Conservation (phyloP, 2,888 invertebrate species). For the Synanthedon vespiformis region DNA sequence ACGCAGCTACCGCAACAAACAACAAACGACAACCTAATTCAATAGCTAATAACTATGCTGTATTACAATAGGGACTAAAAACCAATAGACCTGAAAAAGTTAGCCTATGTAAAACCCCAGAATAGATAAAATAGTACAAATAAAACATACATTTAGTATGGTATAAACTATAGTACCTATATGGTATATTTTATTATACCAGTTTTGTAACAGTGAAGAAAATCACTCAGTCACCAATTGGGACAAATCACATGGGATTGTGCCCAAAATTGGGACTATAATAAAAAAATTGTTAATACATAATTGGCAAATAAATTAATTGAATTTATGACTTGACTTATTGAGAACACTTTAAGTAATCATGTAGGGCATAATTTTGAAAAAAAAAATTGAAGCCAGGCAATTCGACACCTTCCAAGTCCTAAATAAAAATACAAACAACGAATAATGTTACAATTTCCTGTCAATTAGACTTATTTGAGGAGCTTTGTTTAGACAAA, state of each 20-base stretch:
- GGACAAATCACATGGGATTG: too few relatives aligned
- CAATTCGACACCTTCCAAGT: constrained; percentile 5
- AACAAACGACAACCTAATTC: neutral
- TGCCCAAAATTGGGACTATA: too few relatives aligned
- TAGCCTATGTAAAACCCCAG: too few relatives aligned
- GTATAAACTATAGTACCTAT: too few relatives aligned
- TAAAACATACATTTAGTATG: too few relatives aligned
- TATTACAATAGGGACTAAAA: constrained; percentile 13
- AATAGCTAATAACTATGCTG: constrained; percentile 1
- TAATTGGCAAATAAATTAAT: neutral
- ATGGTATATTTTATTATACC: too few relatives aligned
- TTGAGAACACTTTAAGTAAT: too few relatives aligned
- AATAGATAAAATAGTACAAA: too few relatives aligned
- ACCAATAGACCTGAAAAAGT: too few relatives aligned
- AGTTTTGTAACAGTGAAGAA: too few relatives aligned
- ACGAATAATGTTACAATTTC: constrained; percentile 49
- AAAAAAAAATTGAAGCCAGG: neutral
- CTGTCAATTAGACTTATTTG: constrained; percentile 43
- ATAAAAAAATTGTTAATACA: neutral
- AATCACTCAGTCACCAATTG: too few relatives aligned
- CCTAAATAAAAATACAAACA: constrained; percentile 36
- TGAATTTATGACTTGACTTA: too few relatives aligned
- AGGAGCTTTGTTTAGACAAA: constrained; percentile 15
- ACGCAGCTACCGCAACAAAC: constrained; percentile 11
- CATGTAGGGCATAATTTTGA: neutral